Evolutionary conservation across 2,113 vertebrate genomes (phyloP), one percentile per base, ranked within the genome.

Genomic region (Atrichornis clamosus): DNA sequence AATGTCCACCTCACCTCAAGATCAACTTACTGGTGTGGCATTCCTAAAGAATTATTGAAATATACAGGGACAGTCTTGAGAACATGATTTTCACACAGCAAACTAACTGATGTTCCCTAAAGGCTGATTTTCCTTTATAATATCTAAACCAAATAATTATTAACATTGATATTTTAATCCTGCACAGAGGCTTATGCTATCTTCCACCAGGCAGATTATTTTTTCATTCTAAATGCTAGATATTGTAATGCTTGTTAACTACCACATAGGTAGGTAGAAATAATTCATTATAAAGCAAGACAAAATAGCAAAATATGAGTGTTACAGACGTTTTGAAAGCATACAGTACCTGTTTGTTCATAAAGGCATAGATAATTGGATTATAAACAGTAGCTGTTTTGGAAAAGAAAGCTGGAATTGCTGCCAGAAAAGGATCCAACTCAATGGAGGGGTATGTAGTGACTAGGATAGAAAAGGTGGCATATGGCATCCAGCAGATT

Each of bases 371-470:
- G 97, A 99, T 99, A 93, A 99, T 52, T 19, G 99, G 99, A 92
- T 99, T 99, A 95, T 99, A 99, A 87, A 99, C 98, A 2, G 99
- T 97, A 20, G 99, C 98, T 13, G 98, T 99, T 97, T 99, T 99
- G 79, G 99, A 98, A 89, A 99, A 99, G 96, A 99, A 99, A 67
- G 99, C 98, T 1, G 98, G 99, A 59, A 99, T 96, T 86, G 99
- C 97, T 46, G 98, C 97, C 94, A 99, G 95, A 21, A 97, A 96
- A 50, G 99, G 98, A 93, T 99, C 98, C 73, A 99, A 94, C 33
- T 98, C 46, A 30, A 99, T 97, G 56, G 98, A 98, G 37, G 99
- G 99, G 74, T 96, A 87, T 30, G 94, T 96, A 19, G 98, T 99
- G 84, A 98, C 98, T 24, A 98, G 94, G 68, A 99, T 97, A 63